A percentile compares a stretch with the other conserved stretches of the same genome.
These are phyloP conservation scores for Apostichopus parvimensis DNA, from an alignment of 35 echinoderm and acorn worm genomes.

Conservation along the genomic window DNA sequence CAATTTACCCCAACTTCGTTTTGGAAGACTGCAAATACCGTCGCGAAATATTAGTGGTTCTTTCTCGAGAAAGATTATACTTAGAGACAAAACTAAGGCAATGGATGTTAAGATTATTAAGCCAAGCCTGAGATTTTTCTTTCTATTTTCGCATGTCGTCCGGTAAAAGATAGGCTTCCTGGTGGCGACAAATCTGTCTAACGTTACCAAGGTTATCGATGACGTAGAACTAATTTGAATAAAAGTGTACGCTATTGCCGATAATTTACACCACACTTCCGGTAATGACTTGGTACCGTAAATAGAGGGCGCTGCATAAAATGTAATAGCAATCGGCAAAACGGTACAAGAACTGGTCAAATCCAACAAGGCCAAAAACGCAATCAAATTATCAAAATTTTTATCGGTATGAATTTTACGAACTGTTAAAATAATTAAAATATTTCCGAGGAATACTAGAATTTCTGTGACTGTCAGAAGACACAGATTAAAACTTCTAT, in stretches of 20 bases:
- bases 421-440: background rate
- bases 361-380: conserved; percentile 17
- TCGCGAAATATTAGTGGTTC: background rate
- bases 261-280: background rate
- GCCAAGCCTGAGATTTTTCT: background rate
- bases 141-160: conserved; percentile 9
- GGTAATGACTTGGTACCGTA: too few species aligned
- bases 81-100: background rate
- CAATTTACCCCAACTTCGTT: background rate
- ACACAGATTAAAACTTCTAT: conserved; percentile 1
- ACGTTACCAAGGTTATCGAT: conserved; percentile 1
- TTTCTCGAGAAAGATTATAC: background rate
- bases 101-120: background rate
- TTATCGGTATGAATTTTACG: background rate
- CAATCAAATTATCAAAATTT: conserved; percentile 32
- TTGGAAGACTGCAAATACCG: conserved; percentile 8
- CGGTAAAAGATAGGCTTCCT: conserved; percentile 32
- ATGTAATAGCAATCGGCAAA: background rate
- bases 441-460: background rate
- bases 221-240: background rate
- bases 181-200: background rate
- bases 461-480: background rate
- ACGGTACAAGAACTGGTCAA: background rate
- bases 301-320: background rate
- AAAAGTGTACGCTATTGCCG: background rate